Base-by-base conservation (phyloP, 2,113 vertebrate genomes). In the Cichladusa arquata region DNA sequence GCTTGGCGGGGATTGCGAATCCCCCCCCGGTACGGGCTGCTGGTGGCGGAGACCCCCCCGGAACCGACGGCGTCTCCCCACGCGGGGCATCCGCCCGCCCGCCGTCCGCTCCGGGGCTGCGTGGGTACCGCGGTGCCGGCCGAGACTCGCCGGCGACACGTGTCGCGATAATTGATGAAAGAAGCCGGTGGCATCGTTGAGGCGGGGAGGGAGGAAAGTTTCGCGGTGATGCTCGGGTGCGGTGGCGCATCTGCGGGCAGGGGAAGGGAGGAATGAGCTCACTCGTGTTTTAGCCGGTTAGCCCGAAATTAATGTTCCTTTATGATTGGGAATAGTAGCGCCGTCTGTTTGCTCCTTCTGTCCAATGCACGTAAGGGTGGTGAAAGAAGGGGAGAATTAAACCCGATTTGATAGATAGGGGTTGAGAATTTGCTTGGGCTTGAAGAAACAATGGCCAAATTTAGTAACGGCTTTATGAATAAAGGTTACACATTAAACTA, bases 1-100 rank as follows among this genome's bases (percentile, higher is more conserved):
- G 95, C 97, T 97, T 97, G 98, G 98, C 97, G 98, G 97, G 98
- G 97, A 97, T 98, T 98, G 96, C 94, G 85, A 98, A 97, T 97
- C 94, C 88, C 92, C 78, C 93, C 86, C 76, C 53, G 81, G 53
- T 82, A 78, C 58, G 71, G 77, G 54, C 69, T 51, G 65, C 38
- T 73, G 44, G 23, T 26, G 77, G 61, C 66, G 50, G 86, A 60
- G 34, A 64, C 73, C 66, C 54, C 54, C 79, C 28, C 76, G 51
- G 34, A 73, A 69, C 50, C 56, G 61, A 17, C 84, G 80, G 66
- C 48, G 65, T 66, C 51, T 44, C 76, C 70, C 70, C 38, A 7
- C 28, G 51, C 40, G 40, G 86, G 62, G 34, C 83, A 48, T 50
- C 50, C 78, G 42, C 60, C 80, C 81, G 47, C 17, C 36, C 69